Base-by-base conservation (phyloP, 53 echinoderm and acorn worm genomes). In the Arbacia lixula region DNA sequence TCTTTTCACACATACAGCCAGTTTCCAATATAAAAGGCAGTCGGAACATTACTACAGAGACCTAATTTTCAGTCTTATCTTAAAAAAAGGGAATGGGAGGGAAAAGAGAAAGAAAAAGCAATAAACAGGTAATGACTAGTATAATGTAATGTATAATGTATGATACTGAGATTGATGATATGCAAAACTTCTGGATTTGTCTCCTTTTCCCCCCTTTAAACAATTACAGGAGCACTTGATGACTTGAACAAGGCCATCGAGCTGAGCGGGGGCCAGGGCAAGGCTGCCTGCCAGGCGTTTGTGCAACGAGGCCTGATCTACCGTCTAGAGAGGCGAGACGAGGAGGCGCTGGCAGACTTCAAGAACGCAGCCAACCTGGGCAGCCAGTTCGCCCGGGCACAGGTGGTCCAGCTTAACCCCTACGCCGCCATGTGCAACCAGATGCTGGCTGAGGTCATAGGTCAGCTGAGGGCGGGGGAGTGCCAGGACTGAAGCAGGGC, bases 381-480 rank as follows among this genome's bases (percentile, higher is more conserved):
- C 3, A 92, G 97, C 60, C 83, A 90, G 56, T 97, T 97, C 52
- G 94, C 97, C n/a, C 89, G 80, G 28, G 60, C 88, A 8, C 98
- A 97, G 90, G 94, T 97, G 17, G 88, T 97, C 6, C 86, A 87
- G 66, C 88, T 97, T 88, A 97, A 97, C 27, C 98, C 98, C 1
- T 97, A 97, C 38, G 92, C 98, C 19, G 98, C 98, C 65, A 94
- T 97, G 98, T 97, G 98, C 72, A 97, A 97, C 72, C 89, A 97
- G 75, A 97, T 97, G 98, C 65, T 97, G 39, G 25, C 88, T 3
- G 94, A 94, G 25, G 98, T 97, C 55, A 92, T 97, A 9, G 83
- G 88, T 4, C 71, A 90, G 29, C 50, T 97, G 41, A 83, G 75
- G 33, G 66, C 76, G 1, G 96, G 93, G 22, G 87, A 96, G 28